Percentiles rank a stretch among this genome's conserved stretches.
These are phyloP conservation scores for Papio anubis DNA, from an alignment of 2,113 vertebrate genomes.

Conservation along the genomic window DNA sequence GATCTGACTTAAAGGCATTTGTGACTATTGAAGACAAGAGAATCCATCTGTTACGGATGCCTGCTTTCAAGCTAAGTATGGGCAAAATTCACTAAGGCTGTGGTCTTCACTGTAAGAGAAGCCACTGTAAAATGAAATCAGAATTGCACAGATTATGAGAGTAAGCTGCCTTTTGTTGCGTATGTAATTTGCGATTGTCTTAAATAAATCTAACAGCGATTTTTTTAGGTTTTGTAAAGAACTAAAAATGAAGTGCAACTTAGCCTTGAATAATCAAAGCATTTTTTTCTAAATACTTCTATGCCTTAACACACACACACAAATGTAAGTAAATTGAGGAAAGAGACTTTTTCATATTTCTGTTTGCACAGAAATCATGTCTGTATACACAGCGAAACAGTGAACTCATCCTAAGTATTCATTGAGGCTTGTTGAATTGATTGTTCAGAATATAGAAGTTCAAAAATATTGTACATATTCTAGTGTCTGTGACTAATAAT, in stretches of 20 bases:
- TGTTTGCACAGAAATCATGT: background rate
- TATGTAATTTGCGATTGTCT: background rate
- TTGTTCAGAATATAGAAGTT: background rate
- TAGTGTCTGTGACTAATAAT: background rate
- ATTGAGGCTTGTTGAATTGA: background rate
- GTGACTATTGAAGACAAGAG: background rate
- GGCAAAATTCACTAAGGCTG: background rate
- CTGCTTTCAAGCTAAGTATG: background rate
- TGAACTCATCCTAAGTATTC: background rate
- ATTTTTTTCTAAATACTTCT: background rate
- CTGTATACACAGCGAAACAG: background rate
- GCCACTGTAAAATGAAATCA: background rate
- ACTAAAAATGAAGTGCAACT: slow-evolving; percentile 27
- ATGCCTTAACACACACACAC: background rate
- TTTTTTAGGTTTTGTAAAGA: background rate
- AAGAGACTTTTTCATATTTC: background rate
- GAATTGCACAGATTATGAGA: background rate
- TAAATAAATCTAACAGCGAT: background rate
- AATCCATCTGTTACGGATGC: background rate
- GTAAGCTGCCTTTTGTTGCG: background rate
- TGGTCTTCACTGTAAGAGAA: background rate
- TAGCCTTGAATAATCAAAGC: slow-evolving; percentile 15
- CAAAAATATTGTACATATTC: background rate
- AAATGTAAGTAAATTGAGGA: background rate
- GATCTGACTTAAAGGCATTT: background rate